These are phyloP conservation scores for Lepus americanus DNA, from an alignment of 2,113 vertebrate genomes.

Conservation along the genomic window DNA sequence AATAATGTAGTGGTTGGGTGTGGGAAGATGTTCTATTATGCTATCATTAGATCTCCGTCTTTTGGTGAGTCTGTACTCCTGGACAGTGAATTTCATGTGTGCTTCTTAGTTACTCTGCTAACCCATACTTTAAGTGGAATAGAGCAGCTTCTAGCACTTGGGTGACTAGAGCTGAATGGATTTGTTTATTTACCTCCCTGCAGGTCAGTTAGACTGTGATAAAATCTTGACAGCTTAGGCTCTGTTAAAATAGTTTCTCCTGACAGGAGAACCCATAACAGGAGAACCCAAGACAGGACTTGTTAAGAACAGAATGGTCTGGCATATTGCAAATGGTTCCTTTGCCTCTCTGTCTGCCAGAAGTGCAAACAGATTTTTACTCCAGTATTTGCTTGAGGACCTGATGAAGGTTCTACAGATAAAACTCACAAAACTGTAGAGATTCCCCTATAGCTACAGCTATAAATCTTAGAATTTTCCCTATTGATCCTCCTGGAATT, in stretches of 20 bases:
- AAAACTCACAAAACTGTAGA: background rate
- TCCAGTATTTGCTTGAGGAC: background rate
- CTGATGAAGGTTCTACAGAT: background rate
- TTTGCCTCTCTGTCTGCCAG: background rate
- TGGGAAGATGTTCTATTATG: background rate
- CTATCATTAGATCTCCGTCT: background rate
- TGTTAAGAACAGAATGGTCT: background rate
- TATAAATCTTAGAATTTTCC: background rate
- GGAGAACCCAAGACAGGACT: background rate
- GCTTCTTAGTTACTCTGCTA: background rate
- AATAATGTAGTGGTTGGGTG: background rate
- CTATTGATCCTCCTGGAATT: background rate
- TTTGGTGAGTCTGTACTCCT: background rate
- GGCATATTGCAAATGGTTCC: background rate
- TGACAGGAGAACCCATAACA: no score
- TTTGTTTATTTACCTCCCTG: background rate
- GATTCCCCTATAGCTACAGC: background rate
- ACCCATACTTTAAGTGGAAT: background rate
- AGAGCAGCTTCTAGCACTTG: background rate
- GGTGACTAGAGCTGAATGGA: background rate
- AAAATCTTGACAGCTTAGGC: background rate
- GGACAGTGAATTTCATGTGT: background rate
- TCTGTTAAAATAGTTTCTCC: slow-evolving; percentile 7
- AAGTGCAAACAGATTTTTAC: background rate
- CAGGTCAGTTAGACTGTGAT: background rate